These are phyloP conservation scores for Nibea albiflora DNA, from an alignment of 2,113 vertebrate species.

Conservation along the genomic window DNA sequence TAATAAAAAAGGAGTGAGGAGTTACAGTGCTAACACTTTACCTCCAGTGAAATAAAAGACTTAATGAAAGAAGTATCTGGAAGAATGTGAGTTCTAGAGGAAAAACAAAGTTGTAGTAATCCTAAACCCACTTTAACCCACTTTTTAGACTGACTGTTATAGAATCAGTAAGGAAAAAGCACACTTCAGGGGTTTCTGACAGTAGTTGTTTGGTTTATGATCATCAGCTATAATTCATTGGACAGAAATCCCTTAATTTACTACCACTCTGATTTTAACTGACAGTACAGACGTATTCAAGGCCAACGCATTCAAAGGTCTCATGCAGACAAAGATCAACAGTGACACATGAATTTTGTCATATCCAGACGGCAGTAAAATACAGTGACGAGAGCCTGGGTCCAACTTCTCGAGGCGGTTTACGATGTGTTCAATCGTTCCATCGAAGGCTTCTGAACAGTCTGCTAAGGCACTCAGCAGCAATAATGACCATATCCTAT, in stretches of 20 bases:
- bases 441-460: constrained; percentile 30
- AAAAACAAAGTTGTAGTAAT: neutral
- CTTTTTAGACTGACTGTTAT: neutral
- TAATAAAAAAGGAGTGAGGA: constrained; percentile 13
- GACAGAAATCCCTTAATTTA: constrained; percentile 10
- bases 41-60: constrained; percentile 10
- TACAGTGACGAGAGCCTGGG: neutral
- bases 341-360: constrained; percentile 23
- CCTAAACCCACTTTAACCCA: neutral
- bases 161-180: neutral
- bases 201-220: neutral
- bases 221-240: neutral
- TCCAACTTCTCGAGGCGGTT: neutral
- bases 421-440: constrained; percentile 36
- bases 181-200: neutral
- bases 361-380: constrained; percentile 38
- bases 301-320: neutral
- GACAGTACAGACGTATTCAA: neutral
- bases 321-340: neutral
- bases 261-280: neutral
- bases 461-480: constrained; percentile 73
- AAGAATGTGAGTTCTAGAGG: constrained; percentile 1
- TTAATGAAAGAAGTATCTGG: neutral
- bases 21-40: constrained; percentile 1
- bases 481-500: constrained; percentile 49